Conservation (phyloP, 2,113 vertebrate genomes). For the Triplophysa tibetana region DNA sequence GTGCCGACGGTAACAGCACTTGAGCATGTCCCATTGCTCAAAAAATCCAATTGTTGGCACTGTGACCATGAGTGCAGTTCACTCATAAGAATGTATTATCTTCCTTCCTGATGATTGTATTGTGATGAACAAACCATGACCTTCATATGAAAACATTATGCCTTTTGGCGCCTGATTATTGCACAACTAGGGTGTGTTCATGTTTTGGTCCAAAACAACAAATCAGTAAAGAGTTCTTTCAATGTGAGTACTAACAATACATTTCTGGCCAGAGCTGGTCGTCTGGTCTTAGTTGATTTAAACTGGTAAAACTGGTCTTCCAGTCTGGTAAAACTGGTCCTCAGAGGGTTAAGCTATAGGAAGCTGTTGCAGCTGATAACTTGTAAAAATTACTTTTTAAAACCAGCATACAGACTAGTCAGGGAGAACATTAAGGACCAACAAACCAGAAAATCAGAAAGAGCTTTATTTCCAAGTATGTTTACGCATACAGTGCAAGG, state of each 20-base stretch:
- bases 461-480: no score
- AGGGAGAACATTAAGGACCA: no score
- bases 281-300: no score
- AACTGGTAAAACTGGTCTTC: background rate
- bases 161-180: background rate
- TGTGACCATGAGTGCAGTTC: constrained; percentile 16
- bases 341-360: background rate
- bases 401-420: no score
- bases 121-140: background rate
- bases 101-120: constrained; percentile 44
- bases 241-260: no score
- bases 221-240: background rate
- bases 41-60: constrained; percentile 14
- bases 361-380: no score
- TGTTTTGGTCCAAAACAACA: background rate
- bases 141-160: background rate
- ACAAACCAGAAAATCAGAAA: no score
- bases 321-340: background rate
- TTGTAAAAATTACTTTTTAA: no score
- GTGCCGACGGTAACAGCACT: constrained; percentile 3
- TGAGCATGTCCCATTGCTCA: constrained; percentile 10
- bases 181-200: background rate
- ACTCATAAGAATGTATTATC: constrained; percentile 44
- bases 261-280: no score
- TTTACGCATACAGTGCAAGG: no score